These are phyloP conservation scores for Platyrinchus mystaceus DNA, from an alignment of 2,797 vertebrate species.

Conservation along the genomic window DNA sequence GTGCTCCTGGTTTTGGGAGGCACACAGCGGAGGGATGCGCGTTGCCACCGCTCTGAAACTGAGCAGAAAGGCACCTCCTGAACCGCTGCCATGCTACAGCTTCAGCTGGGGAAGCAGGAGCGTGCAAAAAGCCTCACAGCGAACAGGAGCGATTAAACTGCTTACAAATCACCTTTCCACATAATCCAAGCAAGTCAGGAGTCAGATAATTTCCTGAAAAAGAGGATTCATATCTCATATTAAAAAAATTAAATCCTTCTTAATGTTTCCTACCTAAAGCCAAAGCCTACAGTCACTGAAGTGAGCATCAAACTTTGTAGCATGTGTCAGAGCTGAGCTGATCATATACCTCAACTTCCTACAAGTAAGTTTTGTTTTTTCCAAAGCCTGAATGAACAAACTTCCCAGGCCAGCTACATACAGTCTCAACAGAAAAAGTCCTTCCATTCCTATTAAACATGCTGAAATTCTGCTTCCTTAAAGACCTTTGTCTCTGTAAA, in stretches of 20 bases:
- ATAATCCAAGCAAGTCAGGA: neutral
- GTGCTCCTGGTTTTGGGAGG: neutral
- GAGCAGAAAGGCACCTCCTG: neutral
- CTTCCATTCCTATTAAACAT: neutral
- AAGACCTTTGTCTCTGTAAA: neutral
- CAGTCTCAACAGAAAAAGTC: neutral
- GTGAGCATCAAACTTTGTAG: neutral
- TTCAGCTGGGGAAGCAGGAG: neutral
- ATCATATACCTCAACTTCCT: neutral
- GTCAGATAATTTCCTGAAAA: neutral
- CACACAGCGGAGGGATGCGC: rapidly evolving
- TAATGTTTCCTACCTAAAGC: neutral
- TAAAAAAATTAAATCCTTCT: neutral
- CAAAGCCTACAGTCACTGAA: neutral
- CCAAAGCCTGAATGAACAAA: neutral
- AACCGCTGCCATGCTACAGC: neutral
- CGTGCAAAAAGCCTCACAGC: neutral
- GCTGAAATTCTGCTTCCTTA: neutral
- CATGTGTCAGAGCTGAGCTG: neutral
- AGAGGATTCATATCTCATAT: neutral
- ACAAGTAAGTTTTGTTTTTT: neutral
- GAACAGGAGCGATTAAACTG: neutral
- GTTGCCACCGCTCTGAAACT: rapidly evolving
- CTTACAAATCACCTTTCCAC: neutral
- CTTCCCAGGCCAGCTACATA: neutral